These are phyloP conservation scores for Entomobrya multifasciata DNA, from an alignment of 2,888 invertebrate genomes.

Conservation along the genomic window DNA sequence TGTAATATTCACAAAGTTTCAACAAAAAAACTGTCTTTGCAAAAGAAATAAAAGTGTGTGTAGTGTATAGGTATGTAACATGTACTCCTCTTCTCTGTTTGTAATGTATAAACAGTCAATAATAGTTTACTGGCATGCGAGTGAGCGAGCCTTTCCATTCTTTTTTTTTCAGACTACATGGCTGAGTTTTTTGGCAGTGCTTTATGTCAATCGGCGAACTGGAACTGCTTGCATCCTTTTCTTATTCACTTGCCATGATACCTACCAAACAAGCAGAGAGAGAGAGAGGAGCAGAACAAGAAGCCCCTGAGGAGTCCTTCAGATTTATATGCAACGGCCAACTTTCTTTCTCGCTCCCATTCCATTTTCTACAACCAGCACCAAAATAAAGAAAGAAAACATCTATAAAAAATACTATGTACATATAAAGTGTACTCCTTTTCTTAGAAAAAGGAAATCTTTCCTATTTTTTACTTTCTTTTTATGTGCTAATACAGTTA, in stretches of 20 bases:
- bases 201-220: constrained; percentile 55
- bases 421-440: too few species aligned
- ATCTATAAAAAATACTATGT: too few species aligned
- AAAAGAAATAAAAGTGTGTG: background rate
- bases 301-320: constrained; percentile 68
- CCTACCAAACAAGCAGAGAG: constrained; percentile 21
- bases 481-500: background rate
- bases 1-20: constrained; percentile 5
- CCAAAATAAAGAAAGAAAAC: too few species aligned
- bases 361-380: too few species aligned
- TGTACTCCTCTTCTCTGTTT: too few species aligned
- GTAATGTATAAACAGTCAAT: constrained; percentile 57
- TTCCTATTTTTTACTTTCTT: background rate
- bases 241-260: constrained; percentile 51
- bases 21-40: background rate
- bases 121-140: constrained; percentile 50
- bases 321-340: constrained; percentile 74
- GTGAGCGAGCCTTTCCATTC: too few species aligned
- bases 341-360: constrained; percentile 25
- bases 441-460: too few species aligned
- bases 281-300: constrained; percentile 9
- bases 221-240: constrained; percentile 58
- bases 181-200: constrained; percentile 37
- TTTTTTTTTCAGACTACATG: too few species aligned
- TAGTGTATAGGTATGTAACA: too few species aligned